These are phyloP conservation scores for Natator depressus DNA, from an alignment of 2,113 vertebrate genomes.

Conservation along the genomic window DNA sequence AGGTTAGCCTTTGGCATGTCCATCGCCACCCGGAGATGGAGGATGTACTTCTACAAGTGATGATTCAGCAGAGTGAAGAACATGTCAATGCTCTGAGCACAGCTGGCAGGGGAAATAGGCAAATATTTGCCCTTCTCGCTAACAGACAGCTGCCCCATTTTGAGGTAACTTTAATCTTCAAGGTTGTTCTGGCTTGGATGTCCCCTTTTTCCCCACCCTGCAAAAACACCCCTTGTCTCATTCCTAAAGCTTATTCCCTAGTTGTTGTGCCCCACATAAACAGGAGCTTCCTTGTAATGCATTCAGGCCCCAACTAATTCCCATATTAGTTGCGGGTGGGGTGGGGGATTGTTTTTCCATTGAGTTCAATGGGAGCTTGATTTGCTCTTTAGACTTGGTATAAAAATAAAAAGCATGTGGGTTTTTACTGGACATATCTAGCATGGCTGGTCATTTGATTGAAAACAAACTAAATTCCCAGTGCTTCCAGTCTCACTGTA, in stretches of 20 bases:
- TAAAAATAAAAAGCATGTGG: not conserved
- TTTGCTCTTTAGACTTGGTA: not conserved
- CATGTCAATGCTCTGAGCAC: rapidly evolving
- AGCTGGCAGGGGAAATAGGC: not conserved
- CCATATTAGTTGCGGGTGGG: not conserved
- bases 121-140: not conserved
- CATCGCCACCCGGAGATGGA: not conserved
- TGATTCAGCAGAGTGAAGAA: not conserved
- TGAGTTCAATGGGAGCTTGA: not conserved
- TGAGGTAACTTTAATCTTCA: not conserved
- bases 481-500: not conserved
- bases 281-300: not conserved
- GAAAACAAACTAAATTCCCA: not conserved
- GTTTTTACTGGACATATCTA: not conserved
- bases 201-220: not conserved
- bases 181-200: not conserved
- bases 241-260: not conserved
- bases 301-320: not conserved
- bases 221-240: not conserved
- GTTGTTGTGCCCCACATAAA: not conserved
- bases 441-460: not conserved
- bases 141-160: not conserved
- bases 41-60: not conserved
- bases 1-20: not conserved
- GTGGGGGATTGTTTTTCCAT: not conserved